phyloP scores from a whole-genome alignment of 2,888 invertebrate genomes.

The Cryptocephalus moraei region DNA sequence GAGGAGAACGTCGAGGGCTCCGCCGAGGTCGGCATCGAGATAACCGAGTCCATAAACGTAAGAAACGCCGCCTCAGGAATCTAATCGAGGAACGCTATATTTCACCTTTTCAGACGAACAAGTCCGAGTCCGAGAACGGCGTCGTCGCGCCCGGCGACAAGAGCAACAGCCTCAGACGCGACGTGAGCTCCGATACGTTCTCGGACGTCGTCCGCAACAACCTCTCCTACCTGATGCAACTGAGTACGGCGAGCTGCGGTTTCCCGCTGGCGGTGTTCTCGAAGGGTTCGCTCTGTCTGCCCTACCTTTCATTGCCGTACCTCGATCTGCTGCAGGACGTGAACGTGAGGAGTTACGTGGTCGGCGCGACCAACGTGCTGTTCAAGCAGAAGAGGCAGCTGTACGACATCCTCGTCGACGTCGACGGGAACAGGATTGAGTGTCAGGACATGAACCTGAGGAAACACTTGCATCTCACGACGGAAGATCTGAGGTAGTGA shows the following conservation, averaged over 20 bases:
- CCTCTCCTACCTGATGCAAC: conserved; percentile 51
- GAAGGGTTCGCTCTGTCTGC: conserved; percentile 75
- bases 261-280: conserved; percentile 54
- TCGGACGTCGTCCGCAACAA: conserved; percentile 50
- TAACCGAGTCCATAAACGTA: conserved; percentile 29
- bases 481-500: conserved; percentile 71
- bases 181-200: conserved; percentile 56
- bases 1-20: conserved; percentile 2
- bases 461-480: conserved; percentile 77
- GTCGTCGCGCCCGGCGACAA: conserved; percentile 14
- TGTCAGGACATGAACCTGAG: conserved; percentile 66
- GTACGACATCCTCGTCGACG: conserved; percentile 85
- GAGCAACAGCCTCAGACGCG: conserved; percentile 52
- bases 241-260: conserved; percentile 67
- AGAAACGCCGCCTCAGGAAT: not conserved
- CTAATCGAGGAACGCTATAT: no score
- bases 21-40: conserved; percentile 30
- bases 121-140: no score
- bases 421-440: conserved; percentile 67
- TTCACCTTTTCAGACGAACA: no score
- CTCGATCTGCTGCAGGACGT: conserved; percentile 83
- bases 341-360: conserved; percentile 75
- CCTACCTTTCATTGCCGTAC: conserved; percentile 90
- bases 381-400: conserved; percentile 91
- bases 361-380: conserved; percentile 97